phyloP scores from a whole-genome alignment of 2,797 vertebrate species.

The Darevskia nairensis region DNA sequence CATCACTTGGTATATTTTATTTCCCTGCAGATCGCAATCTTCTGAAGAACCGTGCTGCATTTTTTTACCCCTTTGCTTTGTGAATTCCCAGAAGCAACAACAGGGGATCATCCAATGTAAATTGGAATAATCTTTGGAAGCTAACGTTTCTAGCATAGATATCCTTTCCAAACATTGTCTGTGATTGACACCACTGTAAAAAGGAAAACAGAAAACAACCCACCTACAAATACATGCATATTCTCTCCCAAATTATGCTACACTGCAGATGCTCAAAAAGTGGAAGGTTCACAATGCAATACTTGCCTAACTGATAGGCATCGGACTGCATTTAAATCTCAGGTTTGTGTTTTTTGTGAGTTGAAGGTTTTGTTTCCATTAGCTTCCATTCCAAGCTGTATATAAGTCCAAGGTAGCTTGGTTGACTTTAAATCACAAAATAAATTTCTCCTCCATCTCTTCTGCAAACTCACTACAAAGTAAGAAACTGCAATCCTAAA shows the following conservation, averaged over 20 bases:
- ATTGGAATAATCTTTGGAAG: not conserved
- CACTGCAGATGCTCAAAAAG: not conserved
- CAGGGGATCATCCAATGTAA: not conserved
- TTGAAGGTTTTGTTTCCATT: too few species aligned
- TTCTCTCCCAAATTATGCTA: too few species aligned
- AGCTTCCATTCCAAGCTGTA: too few species aligned
- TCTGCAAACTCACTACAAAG: too few species aligned
- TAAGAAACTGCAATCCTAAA: too few species aligned
- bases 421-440: too few species aligned
- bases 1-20: slow-evolving; percentile 11
- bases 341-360: too few species aligned
- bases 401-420: too few species aligned
- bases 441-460: too few species aligned
- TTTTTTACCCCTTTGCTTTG: not conserved
- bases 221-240: too few species aligned
- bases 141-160: not conserved
- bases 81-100: not conserved
- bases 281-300: not conserved
- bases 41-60: not conserved
- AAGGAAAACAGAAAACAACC: not conserved
- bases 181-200: not conserved
- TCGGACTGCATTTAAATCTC: too few species aligned
- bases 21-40: slow-evolving; percentile 3
- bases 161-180: not conserved
- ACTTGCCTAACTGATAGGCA: not conserved